Percentiles rank a stretch among this genome's conserved stretches.
These are phyloP conservation scores for Alfaro cultratus DNA, from an alignment of 2,797 vertebrate genomes.

Conservation along the genomic window DNA sequence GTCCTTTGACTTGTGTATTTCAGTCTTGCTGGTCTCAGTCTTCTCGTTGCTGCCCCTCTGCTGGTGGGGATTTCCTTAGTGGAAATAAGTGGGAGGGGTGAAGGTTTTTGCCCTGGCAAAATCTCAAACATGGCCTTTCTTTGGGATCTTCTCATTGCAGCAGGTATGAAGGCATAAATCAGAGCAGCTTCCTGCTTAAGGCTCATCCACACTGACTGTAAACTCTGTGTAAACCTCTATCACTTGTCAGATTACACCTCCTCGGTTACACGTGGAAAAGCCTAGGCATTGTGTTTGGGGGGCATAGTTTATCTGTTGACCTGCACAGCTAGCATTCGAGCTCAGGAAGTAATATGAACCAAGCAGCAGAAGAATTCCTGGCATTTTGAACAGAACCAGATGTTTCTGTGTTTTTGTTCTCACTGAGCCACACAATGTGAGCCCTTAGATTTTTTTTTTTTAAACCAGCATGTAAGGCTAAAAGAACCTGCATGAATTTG, in stretches of 20 bases:
- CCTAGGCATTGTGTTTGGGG: slow-evolving; percentile 58
- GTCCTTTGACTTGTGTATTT: slow-evolving; percentile 28
- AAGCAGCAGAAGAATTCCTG: slow-evolving; percentile 70
- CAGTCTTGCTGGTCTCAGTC: slow-evolving; percentile 22
- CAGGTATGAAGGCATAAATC: slow-evolving; percentile 28
- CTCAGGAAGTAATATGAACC: slow-evolving; percentile 70
- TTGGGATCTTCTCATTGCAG: slow-evolving; percentile 10
- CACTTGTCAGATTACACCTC: slow-evolving; percentile 28
- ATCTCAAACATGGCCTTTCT: slow-evolving; percentile 27
- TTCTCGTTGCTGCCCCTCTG: slow-evolving; percentile 27
- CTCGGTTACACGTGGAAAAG: slow-evolving; percentile 51
- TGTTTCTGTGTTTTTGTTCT: slow-evolving; percentile 61
- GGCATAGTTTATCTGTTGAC: slow-evolving; percentile 62
- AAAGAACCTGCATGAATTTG: slow-evolving; percentile 14
- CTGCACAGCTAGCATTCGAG: slow-evolving; percentile 60
- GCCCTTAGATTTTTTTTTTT: slow-evolving; percentile 16
- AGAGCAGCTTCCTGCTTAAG: slow-evolving; percentile 25
- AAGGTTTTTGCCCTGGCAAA: slow-evolving; percentile 28
- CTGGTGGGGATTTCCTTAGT: slow-evolving; percentile 21
- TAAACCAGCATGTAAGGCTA: slow-evolving; percentile 18
- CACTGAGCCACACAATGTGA: slow-evolving; percentile 12
- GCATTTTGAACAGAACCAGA: slow-evolving; percentile 78
- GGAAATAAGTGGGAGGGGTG: slow-evolving; percentile 24
- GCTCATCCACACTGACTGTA: slow-evolving; percentile 29
- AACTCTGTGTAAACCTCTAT: slow-evolving; percentile 40